Evolutionary conservation across 2,797 vertebrate species (phyloP), one percentile per base, ranked within the genome.

Genomic region (Argentina silus): DNA sequence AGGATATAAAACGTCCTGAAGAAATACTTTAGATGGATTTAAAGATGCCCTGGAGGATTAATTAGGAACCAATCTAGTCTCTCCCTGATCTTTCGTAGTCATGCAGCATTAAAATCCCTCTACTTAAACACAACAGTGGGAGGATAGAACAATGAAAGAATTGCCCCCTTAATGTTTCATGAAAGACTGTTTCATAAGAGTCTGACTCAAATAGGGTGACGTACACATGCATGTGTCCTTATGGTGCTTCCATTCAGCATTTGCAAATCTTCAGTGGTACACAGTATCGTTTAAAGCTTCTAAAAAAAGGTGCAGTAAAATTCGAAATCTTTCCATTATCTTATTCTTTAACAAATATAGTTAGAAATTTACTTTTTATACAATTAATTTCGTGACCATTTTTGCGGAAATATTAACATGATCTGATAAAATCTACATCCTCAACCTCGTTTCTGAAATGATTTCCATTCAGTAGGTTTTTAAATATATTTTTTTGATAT

Each of bases 311-410:
- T 83, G 80, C 81, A 83, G 76, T 88, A 82, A 76, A 86, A 84
- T 67, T 87, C 53, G 82, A 74, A 61, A 70, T 84, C 50, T 75
- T 66, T 73, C 60, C 73, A 78, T 78, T 61, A 80, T 80, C 73
- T 50, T 78, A 74, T 87, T 81, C 8, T 87, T n/a, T 78, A 85
- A 88, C 85, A 91, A 89, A 89, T 88, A 87, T 86, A 86, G 78
- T 81, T 85, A 83, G 73, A 83, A 85, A 70, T 78, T 81, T 78
- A 57, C 50, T 66, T 74, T 75, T 62, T 78, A 84, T 74, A 82
- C 71, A 80, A 86, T 83, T 75, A 19, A 27, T 68, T 88, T 84
- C 83, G 83, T 82, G 79, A 70, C 51, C 71, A 51, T 55, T 79
- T 27, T 48, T 75, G 84, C 85, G 86, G 81, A 87, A 79, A 75